A percentile compares a stretch with the other conserved stretches of the same genome.
phyloP scores from a whole-genome alignment of 2,888 invertebrate genomes.

The Autographa gamma region DNA sequence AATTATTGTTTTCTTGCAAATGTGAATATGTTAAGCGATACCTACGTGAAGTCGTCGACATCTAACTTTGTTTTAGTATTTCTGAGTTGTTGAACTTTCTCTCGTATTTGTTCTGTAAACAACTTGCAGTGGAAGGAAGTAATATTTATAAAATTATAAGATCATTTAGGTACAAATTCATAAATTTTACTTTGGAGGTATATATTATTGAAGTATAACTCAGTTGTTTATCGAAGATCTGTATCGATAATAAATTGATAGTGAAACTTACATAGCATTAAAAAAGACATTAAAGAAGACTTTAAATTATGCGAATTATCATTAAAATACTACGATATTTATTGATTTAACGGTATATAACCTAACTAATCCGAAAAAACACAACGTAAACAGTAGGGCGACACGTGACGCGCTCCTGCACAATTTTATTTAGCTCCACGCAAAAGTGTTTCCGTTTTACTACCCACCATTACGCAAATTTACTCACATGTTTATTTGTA shows the following conservation, averaged over 20 bases:
- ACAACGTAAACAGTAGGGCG: constrained; percentile 7
- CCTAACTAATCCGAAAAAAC: not conserved
- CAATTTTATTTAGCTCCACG: constrained; percentile 58
- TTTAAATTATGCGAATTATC: not conserved
- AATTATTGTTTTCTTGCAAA: constrained; percentile 73
- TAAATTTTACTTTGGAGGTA: too few relatives aligned
- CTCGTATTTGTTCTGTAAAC: constrained; percentile 9
- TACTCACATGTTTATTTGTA: constrained; percentile 88
- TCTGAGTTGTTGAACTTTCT: constrained; percentile 34
- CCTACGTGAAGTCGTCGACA: constrained; percentile 39
- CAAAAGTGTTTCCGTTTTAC: constrained; percentile 76
- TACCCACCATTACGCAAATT: constrained; percentile 85
- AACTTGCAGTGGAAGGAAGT: not conserved
- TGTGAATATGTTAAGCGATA: constrained; percentile 58
- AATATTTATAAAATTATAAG: not conserved
- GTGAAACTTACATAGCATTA: not conserved
- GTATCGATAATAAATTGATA: too few relatives aligned
- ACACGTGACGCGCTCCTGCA: constrained; percentile 34
- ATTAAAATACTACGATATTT: not conserved
- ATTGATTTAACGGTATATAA: not conserved
- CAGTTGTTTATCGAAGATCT: too few relatives aligned
- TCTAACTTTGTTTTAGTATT: constrained; percentile 25
- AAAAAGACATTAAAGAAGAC: not conserved
- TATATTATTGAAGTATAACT: too few relatives aligned
- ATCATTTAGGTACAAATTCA: too few relatives aligned